Conservation (phyloP, 2,113 vertebrate genomes). For the Spea multiplicata region DNA sequence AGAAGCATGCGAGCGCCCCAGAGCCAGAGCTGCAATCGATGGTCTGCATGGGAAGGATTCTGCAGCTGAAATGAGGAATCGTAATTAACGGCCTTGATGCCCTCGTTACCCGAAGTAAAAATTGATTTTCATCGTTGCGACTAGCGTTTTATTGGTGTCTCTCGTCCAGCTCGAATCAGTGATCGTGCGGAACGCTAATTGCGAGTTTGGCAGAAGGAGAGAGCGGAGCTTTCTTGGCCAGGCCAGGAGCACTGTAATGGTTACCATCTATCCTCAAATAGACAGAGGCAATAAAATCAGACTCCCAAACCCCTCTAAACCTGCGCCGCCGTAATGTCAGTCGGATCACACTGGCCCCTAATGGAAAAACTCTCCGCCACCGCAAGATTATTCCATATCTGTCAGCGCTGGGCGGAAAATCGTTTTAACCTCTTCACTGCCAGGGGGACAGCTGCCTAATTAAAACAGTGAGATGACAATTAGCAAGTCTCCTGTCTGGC, state of each 20-base stretch:
- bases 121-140: constrained; percentile 37
- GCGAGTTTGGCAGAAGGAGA: constrained; percentile 26
- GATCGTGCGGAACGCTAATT: constrained; percentile 39
- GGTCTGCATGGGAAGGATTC: constrained; percentile 29
- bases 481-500: not conserved
- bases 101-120: constrained; percentile 30
- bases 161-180: constrained; percentile 8
- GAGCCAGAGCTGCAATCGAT: constrained; percentile 1
- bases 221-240: constrained; percentile 4
- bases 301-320: not conserved
- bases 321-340: not conserved
- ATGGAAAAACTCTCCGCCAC: constrained; percentile 27
- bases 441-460: not conserved
- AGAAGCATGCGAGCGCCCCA: not conserved
- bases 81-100: constrained; percentile 27
- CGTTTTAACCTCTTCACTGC: constrained; percentile 8
- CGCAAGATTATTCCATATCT: not conserved
- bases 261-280: constrained; percentile 11
- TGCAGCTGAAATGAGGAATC: constrained; percentile 15
- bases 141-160: constrained; percentile 14
- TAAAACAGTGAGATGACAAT: not conserved
- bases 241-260: constrained; percentile 15
- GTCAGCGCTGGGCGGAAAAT: constrained; percentile 6
- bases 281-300: constrained; percentile 36
- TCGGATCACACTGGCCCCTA: not conserved